These are phyloP conservation scores for Amphilophus citrinellus DNA, from an alignment of 2,113 vertebrate species.

Conservation along the genomic window DNA sequence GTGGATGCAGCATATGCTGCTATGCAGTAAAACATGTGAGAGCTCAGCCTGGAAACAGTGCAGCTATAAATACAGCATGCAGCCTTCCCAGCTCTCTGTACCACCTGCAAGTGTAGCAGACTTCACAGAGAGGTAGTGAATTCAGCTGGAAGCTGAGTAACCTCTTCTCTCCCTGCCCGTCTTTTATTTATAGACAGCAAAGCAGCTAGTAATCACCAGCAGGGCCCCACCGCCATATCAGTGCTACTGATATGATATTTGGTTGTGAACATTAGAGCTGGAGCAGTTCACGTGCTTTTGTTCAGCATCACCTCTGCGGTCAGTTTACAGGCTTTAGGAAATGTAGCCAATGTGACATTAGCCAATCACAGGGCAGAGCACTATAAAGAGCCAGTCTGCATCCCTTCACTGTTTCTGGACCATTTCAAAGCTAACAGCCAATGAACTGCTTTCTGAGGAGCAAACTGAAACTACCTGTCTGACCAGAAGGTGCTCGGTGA, in stretches of 20 bases:
- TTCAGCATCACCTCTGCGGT: not conserved
- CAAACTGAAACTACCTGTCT: too few relatives aligned
- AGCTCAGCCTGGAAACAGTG: conserved; percentile 60
- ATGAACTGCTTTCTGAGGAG: too few relatives aligned
- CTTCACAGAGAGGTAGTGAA: conserved; percentile 15
- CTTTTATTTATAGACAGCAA: conserved; percentile 42
- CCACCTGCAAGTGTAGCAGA: conserved; percentile 21
- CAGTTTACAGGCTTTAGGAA: not conserved
- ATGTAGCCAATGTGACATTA: too few relatives aligned
- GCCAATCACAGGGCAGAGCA: not conserved
- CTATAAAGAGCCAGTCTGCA: not conserved
- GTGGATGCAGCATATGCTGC: conserved; percentile 51
- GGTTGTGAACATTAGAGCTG: not conserved
- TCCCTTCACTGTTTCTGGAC: not conserved
- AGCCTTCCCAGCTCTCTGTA: conserved; percentile 26
- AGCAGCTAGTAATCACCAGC: conserved; percentile 5
- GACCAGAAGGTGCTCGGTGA: not conserved
- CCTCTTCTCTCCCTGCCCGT: not conserved
- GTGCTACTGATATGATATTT: too few relatives aligned
- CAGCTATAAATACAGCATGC: conserved; percentile 66
- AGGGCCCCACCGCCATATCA: not conserved
- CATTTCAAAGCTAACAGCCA: too few relatives aligned
- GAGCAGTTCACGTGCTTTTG: too few relatives aligned
- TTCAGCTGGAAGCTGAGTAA: conserved; percentile 25
- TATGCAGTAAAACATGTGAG: conserved; percentile 59